A percentile compares a stretch with the other conserved stretches of the same genome.
Evolutionary conservation across 2,113 vertebrate species (phyloP).

Genomic region (Gasterosteus nipponicus): DNA sequence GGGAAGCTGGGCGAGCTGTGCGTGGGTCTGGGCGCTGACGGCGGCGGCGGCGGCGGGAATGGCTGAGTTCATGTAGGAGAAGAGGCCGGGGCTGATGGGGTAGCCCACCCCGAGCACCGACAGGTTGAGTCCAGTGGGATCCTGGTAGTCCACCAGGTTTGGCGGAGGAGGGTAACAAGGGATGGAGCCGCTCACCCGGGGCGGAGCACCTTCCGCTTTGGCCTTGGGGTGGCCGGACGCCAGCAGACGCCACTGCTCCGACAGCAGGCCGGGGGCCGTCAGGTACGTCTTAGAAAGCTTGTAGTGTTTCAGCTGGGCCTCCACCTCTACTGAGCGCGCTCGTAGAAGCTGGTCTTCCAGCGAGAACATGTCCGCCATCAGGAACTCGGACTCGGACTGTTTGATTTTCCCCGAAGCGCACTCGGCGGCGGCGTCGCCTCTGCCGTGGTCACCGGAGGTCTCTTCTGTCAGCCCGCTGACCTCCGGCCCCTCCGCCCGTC

Average conservation of each 20-base stretch:
- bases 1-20: conserved; percentile 87
- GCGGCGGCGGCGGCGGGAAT: conserved; percentile 71
- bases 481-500: conserved; percentile 57
- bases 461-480: conserved; percentile 45
- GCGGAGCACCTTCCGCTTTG: conserved; percentile 70
- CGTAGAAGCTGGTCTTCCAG: conserved; percentile 82
- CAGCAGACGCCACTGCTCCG: conserved; percentile 88
- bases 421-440: conserved; percentile 39
- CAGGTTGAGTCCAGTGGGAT: conserved; percentile 88
- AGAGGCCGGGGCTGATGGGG: conserved; percentile 87
- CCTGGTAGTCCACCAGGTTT: conserved; percentile 84
- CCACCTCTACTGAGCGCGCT: conserved; percentile 79
- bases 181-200: conserved; percentile 77
- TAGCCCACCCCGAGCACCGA: conserved; percentile 92
- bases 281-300: conserved; percentile 84
- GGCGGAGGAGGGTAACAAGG: conserved; percentile 90
- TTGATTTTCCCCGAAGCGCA: conserved; percentile 76
- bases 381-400: conserved; percentile 81
- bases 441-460: conserved; percentile 4
- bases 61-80: conserved; percentile 91
- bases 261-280: conserved; percentile 77
- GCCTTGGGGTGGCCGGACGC: conserved; percentile 76
- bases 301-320: conserved; percentile 86
- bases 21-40: conserved; percentile 74
- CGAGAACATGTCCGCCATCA: conserved; percentile 86